phyloP scores from a whole-genome alignment of 2,797 vertebrate genomes.

The Brachymystax lenok region DNA sequence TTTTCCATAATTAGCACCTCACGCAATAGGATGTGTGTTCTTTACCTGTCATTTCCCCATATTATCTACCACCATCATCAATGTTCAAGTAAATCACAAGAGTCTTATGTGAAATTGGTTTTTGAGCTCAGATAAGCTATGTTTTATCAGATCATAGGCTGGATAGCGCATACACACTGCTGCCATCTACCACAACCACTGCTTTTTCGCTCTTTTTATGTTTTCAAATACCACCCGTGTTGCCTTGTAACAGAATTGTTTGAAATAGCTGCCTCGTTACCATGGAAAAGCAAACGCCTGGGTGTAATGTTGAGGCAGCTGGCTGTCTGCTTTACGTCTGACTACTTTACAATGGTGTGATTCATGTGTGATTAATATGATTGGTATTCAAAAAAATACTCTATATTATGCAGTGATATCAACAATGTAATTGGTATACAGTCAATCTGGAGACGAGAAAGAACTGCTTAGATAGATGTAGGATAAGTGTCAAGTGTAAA shows the following conservation, averaged over 20 bases:
- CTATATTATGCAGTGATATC: slow-evolving; percentile 17
- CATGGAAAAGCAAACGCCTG: slow-evolving; percentile 37
- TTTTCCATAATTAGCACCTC: not conserved
- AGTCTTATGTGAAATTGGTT: slow-evolving; percentile 46
- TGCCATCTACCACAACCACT: not conserved
- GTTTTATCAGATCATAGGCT: slow-evolving; percentile 32
- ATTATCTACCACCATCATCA: slow-evolving; percentile 59
- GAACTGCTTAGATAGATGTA: not conserved
- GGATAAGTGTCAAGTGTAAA: not conserved
- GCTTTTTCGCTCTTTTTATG: not conserved
- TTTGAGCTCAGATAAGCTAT: slow-evolving; percentile 39
- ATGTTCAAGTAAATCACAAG: slow-evolving; percentile 45
- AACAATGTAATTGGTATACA: not conserved
- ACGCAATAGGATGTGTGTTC: slow-evolving; percentile 2
- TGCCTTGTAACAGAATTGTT: slow-evolving; percentile 8
- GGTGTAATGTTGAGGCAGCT: slow-evolving; percentile 37
- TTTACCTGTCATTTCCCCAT: slow-evolving; percentile 9
- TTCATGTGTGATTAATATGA: slow-evolving; percentile 42
- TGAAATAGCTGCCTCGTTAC: slow-evolving; percentile 41
- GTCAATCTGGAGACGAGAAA: slow-evolving; percentile 13
- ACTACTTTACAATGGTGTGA: slow-evolving; percentile 47
- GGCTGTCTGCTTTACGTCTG: slow-evolving; percentile 46
- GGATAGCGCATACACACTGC: not conserved
- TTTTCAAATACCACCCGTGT: not conserved
- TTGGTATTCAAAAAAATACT: slow-evolving; percentile 5